Conservation (phyloP, 2,888 invertebrate species). For the Pandemis cinnamomeana region DNA sequence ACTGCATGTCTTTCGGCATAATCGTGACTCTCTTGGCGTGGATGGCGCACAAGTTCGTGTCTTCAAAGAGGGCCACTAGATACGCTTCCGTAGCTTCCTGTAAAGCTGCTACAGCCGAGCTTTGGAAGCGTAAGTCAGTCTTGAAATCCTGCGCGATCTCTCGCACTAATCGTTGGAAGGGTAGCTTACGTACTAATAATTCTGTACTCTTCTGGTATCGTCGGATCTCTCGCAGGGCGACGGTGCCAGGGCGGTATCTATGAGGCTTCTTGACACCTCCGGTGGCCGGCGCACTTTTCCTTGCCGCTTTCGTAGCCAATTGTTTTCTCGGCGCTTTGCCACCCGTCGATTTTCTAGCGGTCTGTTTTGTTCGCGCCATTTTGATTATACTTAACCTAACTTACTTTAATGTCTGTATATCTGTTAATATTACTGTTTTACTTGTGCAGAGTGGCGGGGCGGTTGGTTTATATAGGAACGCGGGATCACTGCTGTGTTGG, state of each 20-base stretch:
- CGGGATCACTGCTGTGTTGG: neutral
- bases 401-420: slow-evolving; percentile 28
- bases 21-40: slow-evolving; percentile 84
- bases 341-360: slow-evolving; percentile 89
- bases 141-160: slow-evolving; percentile 91
- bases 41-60: slow-evolving; percentile 91
- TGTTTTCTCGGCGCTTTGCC: slow-evolving; percentile 90
- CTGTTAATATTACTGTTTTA: slow-evolving; percentile 10
- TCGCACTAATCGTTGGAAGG: slow-evolving; percentile 89
- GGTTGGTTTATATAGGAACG: slow-evolving; percentile 16
- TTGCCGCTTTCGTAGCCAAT: slow-evolving; percentile 88
- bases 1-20: slow-evolving; percentile 74
- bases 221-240: slow-evolving; percentile 88
- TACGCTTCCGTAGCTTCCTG: slow-evolving; percentile 86
- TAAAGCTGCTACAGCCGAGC: slow-evolving; percentile 88
- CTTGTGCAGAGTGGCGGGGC: slow-evolving; percentile 2
- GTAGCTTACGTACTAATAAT: slow-evolving; percentile 88
- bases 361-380: slow-evolving; percentile 91
- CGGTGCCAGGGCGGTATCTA: slow-evolving; percentile 88
- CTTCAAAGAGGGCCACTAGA: slow-evolving; percentile 89
- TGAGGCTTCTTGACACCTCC: slow-evolving; percentile 91
- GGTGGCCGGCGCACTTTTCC: slow-evolving; percentile 89
- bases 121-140: slow-evolving; percentile 88
- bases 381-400: slow-evolving; percentile 39
- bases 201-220: slow-evolving; percentile 91